Conservation (phyloP, 2,113 vertebrate species). For the Aldabrachelys gigantea region DNA sequence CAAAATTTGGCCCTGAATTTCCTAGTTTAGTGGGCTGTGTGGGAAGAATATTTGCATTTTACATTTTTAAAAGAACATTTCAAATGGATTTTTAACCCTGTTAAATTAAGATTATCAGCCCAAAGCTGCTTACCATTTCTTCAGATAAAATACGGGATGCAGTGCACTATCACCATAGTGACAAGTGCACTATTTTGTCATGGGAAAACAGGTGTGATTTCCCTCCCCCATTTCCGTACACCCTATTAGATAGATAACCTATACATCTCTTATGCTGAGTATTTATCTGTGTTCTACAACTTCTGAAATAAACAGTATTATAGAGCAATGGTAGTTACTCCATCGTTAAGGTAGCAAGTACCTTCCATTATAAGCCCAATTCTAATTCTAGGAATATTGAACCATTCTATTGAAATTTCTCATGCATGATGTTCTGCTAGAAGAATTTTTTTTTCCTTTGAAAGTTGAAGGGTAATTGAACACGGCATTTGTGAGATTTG, state of each 20-base stretch:
- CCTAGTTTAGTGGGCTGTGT: background rate
- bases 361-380: constrained; percentile 60
- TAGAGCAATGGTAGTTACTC: constrained; percentile 17
- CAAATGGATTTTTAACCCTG: background rate
- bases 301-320: constrained; percentile 4
- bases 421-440: constrained; percentile 34
- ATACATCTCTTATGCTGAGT: background rate
- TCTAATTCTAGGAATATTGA: constrained; percentile 55
- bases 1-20: background rate
- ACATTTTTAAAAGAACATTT: background rate
- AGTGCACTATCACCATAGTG: background rate
- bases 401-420: constrained; percentile 58
- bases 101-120: background rate
- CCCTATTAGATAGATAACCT: background rate
- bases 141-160: background rate
- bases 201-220: background rate
- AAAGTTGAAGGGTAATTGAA: constrained; percentile 63
- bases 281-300: background rate
- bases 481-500: constrained; percentile 61
- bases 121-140: background rate
- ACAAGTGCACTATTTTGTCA: background rate
- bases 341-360: constrained; percentile 35
- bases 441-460: background rate
- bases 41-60: background rate
- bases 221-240: background rate